Evolutionary conservation across 37 sponge, comb jelly and placozoan species (phyloP), one percentile per base, ranked within the genome.

Genomic region (Tethya wilhelma): DNA sequence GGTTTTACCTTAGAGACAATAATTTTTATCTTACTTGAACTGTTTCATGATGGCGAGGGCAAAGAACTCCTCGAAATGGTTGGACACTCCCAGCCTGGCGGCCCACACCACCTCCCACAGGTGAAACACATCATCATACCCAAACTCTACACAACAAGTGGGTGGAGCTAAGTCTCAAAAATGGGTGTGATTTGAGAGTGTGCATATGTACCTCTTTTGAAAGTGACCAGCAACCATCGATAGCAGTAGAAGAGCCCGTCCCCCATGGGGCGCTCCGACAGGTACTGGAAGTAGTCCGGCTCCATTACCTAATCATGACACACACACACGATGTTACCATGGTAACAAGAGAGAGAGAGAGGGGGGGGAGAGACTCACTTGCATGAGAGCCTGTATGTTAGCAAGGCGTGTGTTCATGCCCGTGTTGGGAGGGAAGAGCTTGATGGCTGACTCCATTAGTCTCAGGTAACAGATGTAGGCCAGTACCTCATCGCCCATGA

Each of bases 211-310:
- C 96, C 96, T 90, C 98, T 83, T 71, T 97, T 97, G 78, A 94
- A 97, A 53, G 78, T 82, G 62, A 97, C 89, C 46, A 97, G 80
- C 42, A 97, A 88, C 98, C 98, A 97, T 57, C 95, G 79, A 64
- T 97, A 92, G 59, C 86, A 69, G 72, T 93, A 97, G 82, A 91
- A 90, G 56, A 97, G 87, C 41, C 87, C 89, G 59, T 95, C 89
- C 23, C 89, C 91, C 75, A 88, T 81, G 36, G 93, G 80, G 32
- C 86, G 72, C 64, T 95, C 83, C 11, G 77, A 62, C 71, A 97
- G 71, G 79, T 87, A 84, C 64, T 94, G 86, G 46, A 83, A 90
- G 82, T 92, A 90, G 40, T 97, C 98, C 32, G 88, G 74, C 40
- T 97, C 98, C 75, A 90, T 53, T 22, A 94, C 89, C 95, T 97